These are phyloP conservation scores for Nomada flava DNA, from an alignment of 2,888 invertebrate species.

Conservation along the genomic window DNA sequence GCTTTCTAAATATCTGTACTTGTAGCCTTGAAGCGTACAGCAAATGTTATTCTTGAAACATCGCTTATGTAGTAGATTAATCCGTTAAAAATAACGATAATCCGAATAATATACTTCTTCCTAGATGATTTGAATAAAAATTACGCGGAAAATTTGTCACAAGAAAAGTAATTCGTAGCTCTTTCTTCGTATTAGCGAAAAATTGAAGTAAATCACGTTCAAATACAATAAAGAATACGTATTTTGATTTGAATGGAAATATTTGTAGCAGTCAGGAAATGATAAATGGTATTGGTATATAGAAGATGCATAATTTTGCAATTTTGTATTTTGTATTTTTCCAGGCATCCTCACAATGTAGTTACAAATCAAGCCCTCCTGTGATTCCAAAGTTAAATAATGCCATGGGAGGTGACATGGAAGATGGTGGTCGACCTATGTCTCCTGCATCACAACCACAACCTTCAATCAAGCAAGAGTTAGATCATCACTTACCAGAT, in stretches of 20 bases:
- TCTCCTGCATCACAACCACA: slow-evolving; percentile 85
- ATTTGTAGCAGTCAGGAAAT: neutral
- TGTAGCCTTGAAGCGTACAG: slow-evolving; percentile 71
- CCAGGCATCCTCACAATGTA: slow-evolving; percentile 87
- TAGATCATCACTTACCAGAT: slow-evolving; percentile 85
- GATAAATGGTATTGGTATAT: slow-evolving; percentile 11
- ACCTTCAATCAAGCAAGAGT: slow-evolving; percentile 88
- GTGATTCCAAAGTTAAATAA: slow-evolving; percentile 87
- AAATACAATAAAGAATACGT: neutral
- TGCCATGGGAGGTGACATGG: slow-evolving; percentile 86
- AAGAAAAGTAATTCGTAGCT: neutral
- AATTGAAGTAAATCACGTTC: neutral
- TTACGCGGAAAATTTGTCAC: neutral
- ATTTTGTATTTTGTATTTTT: slow-evolving; percentile 80
- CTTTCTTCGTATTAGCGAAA: neutral
- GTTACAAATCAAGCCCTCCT: slow-evolving; percentile 88
- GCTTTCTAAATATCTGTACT: slow-evolving; percentile 76
- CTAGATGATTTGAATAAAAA: neutral
- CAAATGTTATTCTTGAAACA: slow-evolving; percentile 58
- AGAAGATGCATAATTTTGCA: slow-evolving; percentile 17
- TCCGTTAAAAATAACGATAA: slow-evolving; percentile 1
- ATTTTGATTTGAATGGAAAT: neutral
- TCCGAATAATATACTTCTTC: neutral
- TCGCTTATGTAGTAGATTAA: slow-evolving; percentile 25
- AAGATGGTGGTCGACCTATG: slow-evolving; percentile 85